Conservation (phyloP, 1,140 invertebrate genomes). For the Propsilocerus akamusi region DNA sequence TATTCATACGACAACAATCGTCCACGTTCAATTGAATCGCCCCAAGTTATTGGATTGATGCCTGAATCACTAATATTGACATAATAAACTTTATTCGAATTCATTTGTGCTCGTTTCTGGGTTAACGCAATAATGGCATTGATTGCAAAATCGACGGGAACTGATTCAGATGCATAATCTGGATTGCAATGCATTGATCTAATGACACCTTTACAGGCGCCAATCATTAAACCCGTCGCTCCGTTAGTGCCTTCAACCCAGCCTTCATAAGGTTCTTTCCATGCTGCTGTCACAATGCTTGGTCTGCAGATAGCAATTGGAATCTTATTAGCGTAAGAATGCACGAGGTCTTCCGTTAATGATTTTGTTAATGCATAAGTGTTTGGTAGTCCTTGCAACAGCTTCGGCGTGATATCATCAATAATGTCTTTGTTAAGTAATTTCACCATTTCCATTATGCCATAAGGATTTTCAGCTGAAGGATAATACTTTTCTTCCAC, state of each 20-base stretch:
- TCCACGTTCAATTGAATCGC: conserved; percentile 48
- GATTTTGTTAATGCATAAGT: conserved; percentile 67
- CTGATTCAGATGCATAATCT: conserved; percentile 41
- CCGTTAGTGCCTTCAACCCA: conserved; percentile 94
- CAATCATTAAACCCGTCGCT: conserved; percentile 62
- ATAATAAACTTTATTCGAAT: conserved; percentile 25
- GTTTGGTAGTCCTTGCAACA: conserved; percentile 53
- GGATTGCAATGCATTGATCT: conserved; percentile 51
- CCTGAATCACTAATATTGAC: conserved; percentile 38
- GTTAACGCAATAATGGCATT: conserved; percentile 61
- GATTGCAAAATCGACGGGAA: conserved; percentile 65
- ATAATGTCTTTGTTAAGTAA: conserved; percentile 58
- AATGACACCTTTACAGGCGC: conserved; percentile 64
- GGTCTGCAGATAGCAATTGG: conserved; percentile 51
- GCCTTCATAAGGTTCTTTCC: conserved; percentile 52
- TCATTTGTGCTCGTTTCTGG: conserved; percentile 38
- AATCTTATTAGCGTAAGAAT: conserved; percentile 33
- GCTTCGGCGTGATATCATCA: conserved; percentile 50
- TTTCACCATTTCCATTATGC: conserved; percentile 50
- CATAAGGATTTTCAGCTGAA: conserved; percentile 49
- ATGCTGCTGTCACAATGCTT: conserved; percentile 50
- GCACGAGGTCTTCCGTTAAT: conserved; percentile 49
- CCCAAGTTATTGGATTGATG: conserved; percentile 53
- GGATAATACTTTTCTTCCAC: conserved; percentile 49
- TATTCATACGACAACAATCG: conserved; percentile 36